Base-by-base conservation (phyloP, 2,113 vertebrate species). In the Scomber scombrus region DNA sequence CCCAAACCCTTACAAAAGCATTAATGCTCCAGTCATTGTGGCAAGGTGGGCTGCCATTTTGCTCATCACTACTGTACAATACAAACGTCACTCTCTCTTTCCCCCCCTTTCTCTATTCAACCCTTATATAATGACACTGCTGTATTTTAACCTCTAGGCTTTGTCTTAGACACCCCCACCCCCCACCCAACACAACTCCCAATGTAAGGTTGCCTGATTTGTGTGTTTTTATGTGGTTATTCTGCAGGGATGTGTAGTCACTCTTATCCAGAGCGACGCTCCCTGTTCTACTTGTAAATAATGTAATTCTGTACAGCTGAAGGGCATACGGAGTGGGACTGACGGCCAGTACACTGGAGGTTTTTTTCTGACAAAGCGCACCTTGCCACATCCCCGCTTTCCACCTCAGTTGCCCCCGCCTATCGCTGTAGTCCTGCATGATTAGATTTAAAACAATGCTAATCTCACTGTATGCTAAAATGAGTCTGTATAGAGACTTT, bases 401-500 rank as follows among this genome's bases (percentile, higher is more conserved):
- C 86, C 90, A 85, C 93, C 93, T 95, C 92, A 93, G 94, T 96
- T 94, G 93, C 95, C 94, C 90, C 93, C 92, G 94, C 95, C 93
- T 97, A 95, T 96, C 91, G 93, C 95, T 97, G 95, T 96, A 96
- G 92, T 94, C 94, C 94, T 97, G 96, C 97, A 97, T 97, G 96
- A 94, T 90, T 93, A 90, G 90, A 92, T 83, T 89, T 85, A 93
- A 94, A 95, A 90, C 87, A 75, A 88, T 82, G 91, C 88, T 89
- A 91, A 89, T 81, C 89, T 86, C 86, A 91, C 87, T 91, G 89
- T 92, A 92, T 94, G 93, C 89, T 94, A 85, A 88, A 88, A 91
- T 62, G 81, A 92, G 90, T 94, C 90, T 91, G 84, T 93, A 91
- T 91, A 93, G 72, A 86, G 86, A 91, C 88, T 88, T 89, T 85